phyloP scores from a whole-genome alignment of 2,888 invertebrate species.

The Liopterus haemorrhoidalis region DNA sequence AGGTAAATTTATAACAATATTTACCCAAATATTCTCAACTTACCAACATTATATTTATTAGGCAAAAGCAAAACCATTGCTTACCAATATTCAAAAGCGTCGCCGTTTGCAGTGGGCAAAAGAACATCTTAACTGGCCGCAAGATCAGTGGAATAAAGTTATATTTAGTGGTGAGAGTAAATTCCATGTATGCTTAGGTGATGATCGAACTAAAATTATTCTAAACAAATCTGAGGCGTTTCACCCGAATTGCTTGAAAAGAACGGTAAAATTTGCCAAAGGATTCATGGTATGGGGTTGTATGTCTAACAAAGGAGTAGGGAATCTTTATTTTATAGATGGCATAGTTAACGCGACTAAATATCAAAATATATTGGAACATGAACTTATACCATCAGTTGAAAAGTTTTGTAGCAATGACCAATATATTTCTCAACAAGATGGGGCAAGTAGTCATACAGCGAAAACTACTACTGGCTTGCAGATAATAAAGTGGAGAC shows the following conservation, averaged over 20 bases:
- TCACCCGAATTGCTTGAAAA: constrained; percentile 9
- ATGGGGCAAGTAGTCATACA: too few relatives aligned
- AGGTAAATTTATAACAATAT: too few relatives aligned
- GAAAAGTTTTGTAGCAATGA: too few relatives aligned
- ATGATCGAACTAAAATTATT: neutral
- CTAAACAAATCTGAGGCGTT: neutral
- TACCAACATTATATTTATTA: too few relatives aligned
- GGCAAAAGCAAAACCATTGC: constrained; percentile 13
- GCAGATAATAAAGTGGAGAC: too few relatives aligned
- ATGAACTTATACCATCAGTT: too few relatives aligned
- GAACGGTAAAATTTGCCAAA: constrained; percentile 11
- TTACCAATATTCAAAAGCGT: constrained; percentile 2
- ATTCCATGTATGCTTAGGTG: constrained; percentile 7
- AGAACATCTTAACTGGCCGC: constrained; percentile 10
- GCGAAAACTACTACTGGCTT: too few relatives aligned
- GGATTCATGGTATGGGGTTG: constrained; percentile 11
- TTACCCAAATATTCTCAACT: too few relatives aligned
- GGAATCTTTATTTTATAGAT: too few relatives aligned
- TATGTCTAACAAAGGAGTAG: constrained; percentile 7
- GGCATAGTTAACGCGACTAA: too few relatives aligned
- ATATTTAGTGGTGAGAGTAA: constrained; percentile 6
- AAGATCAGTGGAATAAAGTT: constrained; percentile 8
- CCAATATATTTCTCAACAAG: too few relatives aligned
- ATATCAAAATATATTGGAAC: too few relatives aligned
- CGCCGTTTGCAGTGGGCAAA: constrained; percentile 5